Evolutionary conservation across 2,797 vertebrate genomes (phyloP).

Genomic region (Morelia viridis): DNA sequence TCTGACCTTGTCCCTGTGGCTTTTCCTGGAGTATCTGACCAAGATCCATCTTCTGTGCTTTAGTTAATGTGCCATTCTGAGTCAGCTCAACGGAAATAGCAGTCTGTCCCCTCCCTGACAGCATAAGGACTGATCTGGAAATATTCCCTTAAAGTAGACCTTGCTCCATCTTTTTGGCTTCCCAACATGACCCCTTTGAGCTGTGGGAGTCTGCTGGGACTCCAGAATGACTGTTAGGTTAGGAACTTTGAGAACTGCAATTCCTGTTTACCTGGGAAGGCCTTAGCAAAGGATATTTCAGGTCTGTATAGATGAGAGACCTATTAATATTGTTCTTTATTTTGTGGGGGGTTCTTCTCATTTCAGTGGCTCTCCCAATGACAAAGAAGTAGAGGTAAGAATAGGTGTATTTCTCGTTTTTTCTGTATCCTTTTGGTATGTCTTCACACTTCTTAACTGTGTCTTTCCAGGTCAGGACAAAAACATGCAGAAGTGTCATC

Average conservation of each 20-base stretch:
- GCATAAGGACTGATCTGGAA: neutral
- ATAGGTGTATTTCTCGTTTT: neutral
- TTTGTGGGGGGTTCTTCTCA: conserved; percentile 44
- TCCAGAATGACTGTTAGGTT: neutral
- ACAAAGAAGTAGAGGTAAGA: conserved; percentile 94
- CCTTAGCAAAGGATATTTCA: neutral
- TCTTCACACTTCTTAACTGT: neutral
- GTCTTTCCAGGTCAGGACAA: neutral
- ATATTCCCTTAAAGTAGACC: neutral
- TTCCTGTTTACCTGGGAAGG: neutral
- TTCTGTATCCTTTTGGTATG: neutral
- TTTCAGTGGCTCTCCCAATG: conserved; percentile 80
- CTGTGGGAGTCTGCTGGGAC: neutral
- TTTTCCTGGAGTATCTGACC: no score
- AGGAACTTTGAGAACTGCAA: neutral
- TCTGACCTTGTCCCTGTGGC: neutral
- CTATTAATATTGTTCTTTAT: neutral
- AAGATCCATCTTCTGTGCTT: neutral
- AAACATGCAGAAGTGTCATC: no score
- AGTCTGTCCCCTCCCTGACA: neutral
- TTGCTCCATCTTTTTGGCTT: neutral
- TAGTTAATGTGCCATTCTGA: neutral
- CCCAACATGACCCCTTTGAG: neutral
- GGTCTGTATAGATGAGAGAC: neutral
- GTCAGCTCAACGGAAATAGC: neutral